Conservation (phyloP, 2,797 vertebrate genomes). For the Alfaro cultratus region DNA sequence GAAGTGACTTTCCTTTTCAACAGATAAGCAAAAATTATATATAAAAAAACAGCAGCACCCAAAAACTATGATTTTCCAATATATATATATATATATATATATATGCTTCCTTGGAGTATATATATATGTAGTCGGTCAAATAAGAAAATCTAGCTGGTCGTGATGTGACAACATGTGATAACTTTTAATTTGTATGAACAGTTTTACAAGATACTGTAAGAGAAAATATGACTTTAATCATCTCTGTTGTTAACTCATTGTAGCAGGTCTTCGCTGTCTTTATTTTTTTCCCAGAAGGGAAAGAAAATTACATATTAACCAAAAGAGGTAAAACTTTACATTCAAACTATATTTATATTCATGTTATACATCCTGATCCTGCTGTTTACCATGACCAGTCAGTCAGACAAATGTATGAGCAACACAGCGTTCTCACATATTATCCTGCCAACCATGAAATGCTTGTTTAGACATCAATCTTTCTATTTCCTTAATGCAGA, state of each 20-base stretch:
- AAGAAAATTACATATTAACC: neutral
- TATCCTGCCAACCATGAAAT: constrained; percentile 67
- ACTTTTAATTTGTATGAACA: neutral
- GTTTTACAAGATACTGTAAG: neutral
- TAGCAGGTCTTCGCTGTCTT: neutral
- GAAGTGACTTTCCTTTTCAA: neutral
- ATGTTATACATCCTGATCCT: constrained; percentile 30
- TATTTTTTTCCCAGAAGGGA: neutral
- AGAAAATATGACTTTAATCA: neutral
- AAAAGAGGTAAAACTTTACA: constrained; percentile 6
- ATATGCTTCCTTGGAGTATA: too few relatives aligned
- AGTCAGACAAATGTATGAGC: constrained; percentile 58
- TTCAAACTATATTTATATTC: constrained; percentile 41
- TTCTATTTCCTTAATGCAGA: constrained; percentile 61
- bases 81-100: neutral
- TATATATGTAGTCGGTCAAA: neutral
- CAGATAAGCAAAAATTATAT: neutral
- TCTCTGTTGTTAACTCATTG: neutral
- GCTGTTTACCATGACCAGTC: constrained; percentile 31
- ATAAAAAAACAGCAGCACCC: neutral
- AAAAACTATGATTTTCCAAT: neutral
- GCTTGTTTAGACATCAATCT: constrained; percentile 70
- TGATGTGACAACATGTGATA: neutral
- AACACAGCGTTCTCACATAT: constrained; percentile 53
- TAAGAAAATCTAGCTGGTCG: neutral